Conservation (phyloP, 1,140 invertebrate genomes). For the Zaprionus gabonicus region DNA sequence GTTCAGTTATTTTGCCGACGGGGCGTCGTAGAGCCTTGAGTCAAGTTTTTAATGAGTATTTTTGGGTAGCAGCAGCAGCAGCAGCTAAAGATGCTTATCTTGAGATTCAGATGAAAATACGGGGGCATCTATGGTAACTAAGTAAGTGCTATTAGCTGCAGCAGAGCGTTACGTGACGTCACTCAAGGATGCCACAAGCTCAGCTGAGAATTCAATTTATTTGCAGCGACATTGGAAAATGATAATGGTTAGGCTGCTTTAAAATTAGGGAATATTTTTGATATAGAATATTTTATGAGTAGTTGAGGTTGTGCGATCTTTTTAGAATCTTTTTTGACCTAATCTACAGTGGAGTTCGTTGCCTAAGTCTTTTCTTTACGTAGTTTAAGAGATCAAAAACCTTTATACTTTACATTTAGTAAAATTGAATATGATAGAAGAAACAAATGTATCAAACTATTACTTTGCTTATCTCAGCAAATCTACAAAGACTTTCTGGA, state of each 20-base stretch:
- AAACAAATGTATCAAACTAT: too few species aligned
- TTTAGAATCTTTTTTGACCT: not conserved
- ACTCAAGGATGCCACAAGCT: conserved; percentile 66
- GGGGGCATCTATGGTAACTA: conserved; percentile 40
- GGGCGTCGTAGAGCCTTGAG: conserved; percentile 60
- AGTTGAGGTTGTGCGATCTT: too few species aligned
- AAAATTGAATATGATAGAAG: too few species aligned
- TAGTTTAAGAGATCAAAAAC: too few species aligned
- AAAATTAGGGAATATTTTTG: not conserved
- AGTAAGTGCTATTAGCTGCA: conserved; percentile 6
- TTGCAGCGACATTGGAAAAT: not conserved
- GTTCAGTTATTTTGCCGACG: conserved; percentile 21
- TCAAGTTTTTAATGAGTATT: conserved; percentile 65
- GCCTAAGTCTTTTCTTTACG: too few species aligned
- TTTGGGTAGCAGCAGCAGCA: conserved; percentile 58
- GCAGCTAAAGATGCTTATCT: conserved; percentile 60
- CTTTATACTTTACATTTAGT: too few species aligned
- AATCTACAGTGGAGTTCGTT: not conserved
- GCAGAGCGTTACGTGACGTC: conserved; percentile 59
- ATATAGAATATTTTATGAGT: not conserved
- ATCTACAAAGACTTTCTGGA: too few species aligned
- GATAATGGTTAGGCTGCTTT: not conserved
- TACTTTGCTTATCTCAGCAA: too few species aligned
- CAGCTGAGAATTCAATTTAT: conserved; percentile 9
- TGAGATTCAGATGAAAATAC: conserved; percentile 70